Percentiles rank a stretch among this genome's conserved stretches.
Evolutionary conservation across 53 echinoderm and acorn worm species (phyloP).

Genomic region (Echinarachnius parma): DNA sequence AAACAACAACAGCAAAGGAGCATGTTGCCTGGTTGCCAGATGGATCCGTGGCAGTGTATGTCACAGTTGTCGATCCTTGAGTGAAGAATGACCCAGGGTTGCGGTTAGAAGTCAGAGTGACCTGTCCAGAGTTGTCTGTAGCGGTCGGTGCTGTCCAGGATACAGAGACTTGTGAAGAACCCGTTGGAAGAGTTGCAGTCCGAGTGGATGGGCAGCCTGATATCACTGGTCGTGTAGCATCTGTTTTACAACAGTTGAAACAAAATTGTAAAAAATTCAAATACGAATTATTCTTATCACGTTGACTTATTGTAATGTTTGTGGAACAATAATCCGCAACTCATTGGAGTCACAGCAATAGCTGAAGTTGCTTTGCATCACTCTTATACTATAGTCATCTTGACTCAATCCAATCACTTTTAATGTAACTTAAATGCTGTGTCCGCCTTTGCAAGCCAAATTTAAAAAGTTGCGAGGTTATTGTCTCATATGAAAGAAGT

Average conservation of each 20-base stretch:
- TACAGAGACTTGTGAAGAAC: background rate
- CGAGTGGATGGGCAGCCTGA: constrained; percentile 27
- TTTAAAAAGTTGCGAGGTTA: too few species aligned
- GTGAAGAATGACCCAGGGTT: constrained; percentile 20
- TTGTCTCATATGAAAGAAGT: too few species aligned
- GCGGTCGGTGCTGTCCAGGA: constrained; percentile 42
- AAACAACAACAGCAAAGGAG: constrained; percentile 18
- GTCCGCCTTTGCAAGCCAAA: too few species aligned
- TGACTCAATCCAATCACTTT: too few species aligned
- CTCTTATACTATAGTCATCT: too few species aligned
- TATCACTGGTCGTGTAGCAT: constrained; percentile 42
- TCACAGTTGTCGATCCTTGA: background rate
- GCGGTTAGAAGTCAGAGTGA: constrained; percentile 5
- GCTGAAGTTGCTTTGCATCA: too few species aligned
- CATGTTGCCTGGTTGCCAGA: background rate
- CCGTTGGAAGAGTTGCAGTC: background rate
- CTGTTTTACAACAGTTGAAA: constrained; percentile 18
- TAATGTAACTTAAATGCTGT: too few species aligned
- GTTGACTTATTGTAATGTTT: too few species aligned
- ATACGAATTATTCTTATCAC: too few species aligned
- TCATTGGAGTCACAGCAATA: too few species aligned
- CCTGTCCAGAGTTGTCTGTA: constrained; percentile 12
- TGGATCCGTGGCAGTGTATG: constrained; percentile 4
- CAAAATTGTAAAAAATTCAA: too few species aligned
- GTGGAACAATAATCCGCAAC: too few species aligned